Conservation (phyloP, 2,888 invertebrate species). For the Zhengitettix transpicula region DNA sequence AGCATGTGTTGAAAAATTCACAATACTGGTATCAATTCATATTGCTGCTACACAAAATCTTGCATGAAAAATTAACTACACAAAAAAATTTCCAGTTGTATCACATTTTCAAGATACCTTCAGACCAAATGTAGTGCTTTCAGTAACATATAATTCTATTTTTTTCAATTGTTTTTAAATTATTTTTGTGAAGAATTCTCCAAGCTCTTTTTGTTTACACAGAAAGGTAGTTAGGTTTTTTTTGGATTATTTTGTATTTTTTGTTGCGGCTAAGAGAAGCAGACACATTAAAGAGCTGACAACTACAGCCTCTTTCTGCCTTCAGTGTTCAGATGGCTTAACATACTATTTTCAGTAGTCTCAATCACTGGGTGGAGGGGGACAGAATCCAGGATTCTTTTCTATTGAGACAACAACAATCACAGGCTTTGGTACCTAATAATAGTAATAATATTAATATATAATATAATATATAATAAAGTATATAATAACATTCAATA, state of each 20-base stretch:
- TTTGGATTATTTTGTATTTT: conserved; percentile 8
- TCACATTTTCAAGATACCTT: conserved; percentile 12
- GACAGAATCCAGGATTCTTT: neutral
- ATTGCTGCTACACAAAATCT: conserved; percentile 24
- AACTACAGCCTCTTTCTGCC: conserved; percentile 11
- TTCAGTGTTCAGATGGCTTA: conserved; percentile 7
- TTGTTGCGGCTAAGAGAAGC: conserved; percentile 12
- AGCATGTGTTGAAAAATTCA: conserved; percentile 7
- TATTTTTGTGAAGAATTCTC: conserved; percentile 11
- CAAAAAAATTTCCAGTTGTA: conserved; percentile 10
- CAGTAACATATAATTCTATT: conserved; percentile 11
- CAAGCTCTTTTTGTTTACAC: conserved; percentile 11
- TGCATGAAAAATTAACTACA: conserved; percentile 12
- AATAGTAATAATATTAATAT: neutral
- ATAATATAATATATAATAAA: neutral
- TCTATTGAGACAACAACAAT: neutral
- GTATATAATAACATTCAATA: neutral
- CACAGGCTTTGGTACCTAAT: neutral
- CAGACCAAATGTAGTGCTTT: conserved; percentile 12
- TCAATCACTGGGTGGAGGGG: conserved; percentile 1
- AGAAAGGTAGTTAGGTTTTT: conserved; percentile 13
- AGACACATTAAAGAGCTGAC: conserved; percentile 12
- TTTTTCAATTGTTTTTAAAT: conserved; percentile 6
- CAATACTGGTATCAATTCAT: conserved; percentile 28
- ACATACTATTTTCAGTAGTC: conserved; percentile 5